These are phyloP conservation scores for Erebia palarica DNA, from an alignment of 2,888 invertebrate species.

Conservation along the genomic window DNA sequence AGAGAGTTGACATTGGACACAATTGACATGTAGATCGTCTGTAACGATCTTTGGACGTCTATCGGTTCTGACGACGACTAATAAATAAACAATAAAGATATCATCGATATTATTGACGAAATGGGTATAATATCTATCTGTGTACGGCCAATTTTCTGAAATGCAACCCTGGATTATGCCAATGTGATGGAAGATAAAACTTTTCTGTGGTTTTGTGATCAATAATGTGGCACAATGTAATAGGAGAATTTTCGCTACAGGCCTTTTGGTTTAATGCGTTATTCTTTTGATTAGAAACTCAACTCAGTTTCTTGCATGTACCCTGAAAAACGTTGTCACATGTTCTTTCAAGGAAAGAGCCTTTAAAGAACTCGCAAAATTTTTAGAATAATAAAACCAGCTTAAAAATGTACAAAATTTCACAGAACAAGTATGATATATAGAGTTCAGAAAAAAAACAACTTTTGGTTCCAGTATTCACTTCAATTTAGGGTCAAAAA, in stretches of 20 bases:
- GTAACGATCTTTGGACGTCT: too few species aligned
- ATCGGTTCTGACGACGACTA: too few species aligned
- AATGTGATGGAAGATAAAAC: conserved; percentile 37
- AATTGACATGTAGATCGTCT: too few species aligned
- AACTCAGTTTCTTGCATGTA: too few species aligned
- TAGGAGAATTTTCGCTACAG: not conserved
- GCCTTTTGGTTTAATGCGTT: not conserved
- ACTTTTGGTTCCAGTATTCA: conserved; percentile 64
- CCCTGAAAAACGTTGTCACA: too few species aligned
- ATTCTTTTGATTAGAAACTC: too few species aligned
- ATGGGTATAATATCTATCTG: conserved; percentile 5
- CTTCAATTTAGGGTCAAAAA: conserved; percentile 24
- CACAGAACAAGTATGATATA: conserved; percentile 39
- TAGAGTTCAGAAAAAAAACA: conserved; percentile 22
- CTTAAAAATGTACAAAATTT: conserved; percentile 28
- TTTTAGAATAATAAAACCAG: not conserved
- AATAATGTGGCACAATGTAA: not conserved
- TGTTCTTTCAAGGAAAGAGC: too few species aligned
- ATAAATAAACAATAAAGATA: not conserved
- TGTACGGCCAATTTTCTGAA: conserved; percentile 9
- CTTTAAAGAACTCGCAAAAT: too few species aligned
- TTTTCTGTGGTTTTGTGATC: conserved; percentile 41
- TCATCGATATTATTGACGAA: not conserved
- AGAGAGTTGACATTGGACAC: too few species aligned
- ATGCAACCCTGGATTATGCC: conserved; percentile 30